Evolutionary conservation across 2,113 vertebrate genomes (phyloP).

Genomic region (Pachypanchax playfairii): DNA sequence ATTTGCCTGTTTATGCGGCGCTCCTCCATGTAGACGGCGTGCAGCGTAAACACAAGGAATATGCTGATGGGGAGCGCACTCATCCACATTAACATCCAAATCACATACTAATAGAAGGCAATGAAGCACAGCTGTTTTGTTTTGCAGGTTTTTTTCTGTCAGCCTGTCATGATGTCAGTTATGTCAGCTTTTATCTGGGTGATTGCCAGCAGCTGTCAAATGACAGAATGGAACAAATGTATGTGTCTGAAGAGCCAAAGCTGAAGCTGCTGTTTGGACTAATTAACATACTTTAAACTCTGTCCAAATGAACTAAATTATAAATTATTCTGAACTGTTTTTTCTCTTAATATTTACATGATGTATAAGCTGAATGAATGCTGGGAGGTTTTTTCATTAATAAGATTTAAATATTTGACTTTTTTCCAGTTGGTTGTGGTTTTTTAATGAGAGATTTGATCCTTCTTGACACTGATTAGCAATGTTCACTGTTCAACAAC

Average conservation of each 20-base stretch:
- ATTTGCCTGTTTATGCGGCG: slow-evolving; percentile 63
- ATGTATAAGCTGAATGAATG: too few relatives aligned
- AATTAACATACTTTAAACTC: not conserved
- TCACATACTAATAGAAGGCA: slow-evolving; percentile 27
- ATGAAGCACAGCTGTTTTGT: slow-evolving; percentile 48
- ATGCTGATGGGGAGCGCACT: slow-evolving; percentile 47
- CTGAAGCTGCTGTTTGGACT: not conserved
- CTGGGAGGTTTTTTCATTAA: too few relatives aligned
- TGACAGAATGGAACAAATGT: not conserved
- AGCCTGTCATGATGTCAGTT: slow-evolving; percentile 32
- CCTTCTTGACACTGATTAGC: not conserved
- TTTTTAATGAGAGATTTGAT: not conserved
- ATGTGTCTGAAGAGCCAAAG: not conserved
- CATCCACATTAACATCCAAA: slow-evolving; percentile 48
- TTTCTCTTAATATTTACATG: not conserved
- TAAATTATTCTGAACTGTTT: not conserved
- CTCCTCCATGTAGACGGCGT: slow-evolving; percentile 24
- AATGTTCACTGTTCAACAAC: not conserved
- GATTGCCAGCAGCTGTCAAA: slow-evolving; percentile 41
- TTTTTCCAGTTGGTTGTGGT: too few relatives aligned
- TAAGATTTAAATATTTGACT: too few relatives aligned
- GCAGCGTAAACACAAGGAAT: slow-evolving; percentile 32
- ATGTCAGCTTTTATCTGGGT: slow-evolving; percentile 43
- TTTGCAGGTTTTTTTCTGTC: slow-evolving; percentile 2
- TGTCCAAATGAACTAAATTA: not conserved